Base-by-base conservation (phyloP, 1,140 invertebrate genomes). In the Copidosoma floridanum region DNA sequence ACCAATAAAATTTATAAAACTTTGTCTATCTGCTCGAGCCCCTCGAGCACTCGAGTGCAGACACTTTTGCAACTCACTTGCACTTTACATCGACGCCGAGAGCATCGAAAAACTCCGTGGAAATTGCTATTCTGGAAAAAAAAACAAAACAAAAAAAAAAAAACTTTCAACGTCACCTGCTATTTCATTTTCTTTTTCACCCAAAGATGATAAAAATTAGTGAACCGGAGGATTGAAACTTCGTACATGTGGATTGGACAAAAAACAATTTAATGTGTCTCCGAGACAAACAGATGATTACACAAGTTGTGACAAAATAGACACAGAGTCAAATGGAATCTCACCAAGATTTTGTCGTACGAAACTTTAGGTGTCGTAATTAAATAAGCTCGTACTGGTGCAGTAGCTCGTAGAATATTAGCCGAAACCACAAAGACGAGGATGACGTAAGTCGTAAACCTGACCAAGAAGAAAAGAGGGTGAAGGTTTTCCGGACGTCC, bases 281-380 rank as follows among this genome's bases (percentile, higher is more conserved):
- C n/a, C n/a, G n/a, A n/a, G n/a, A n/a, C n/a, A n/a, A n/a, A n/a
- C n/a, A n/a, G n/a, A n/a, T n/a, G n/a, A n/a, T n/a, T n/a, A n/a
- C n/a, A 32, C 6, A 32, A 0, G 40, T 40, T 38, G 35, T 26
- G 35, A 57, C 26, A 48, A 50, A 57, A 20, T 57, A 48, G n/a
- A 4, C 16, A 27, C 26, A 2, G 29, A 7, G 40, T 11, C 8
- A 54, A 54, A 47, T 57, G 18, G 37, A 57, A 35, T 37, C 47
- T 54, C 32, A 44, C 40, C 21, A 20, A 11, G 16, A 10, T 26
- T 27, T 44, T 18, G 23, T 44, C 16, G 12, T 23, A 21, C 27
- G 24, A 29, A 55, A 55, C 41, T 44, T 56, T 21, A 41, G 12
- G 32, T 37, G 48, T 48, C 44, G 37, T 57, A 48, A 57, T 57